Base-by-base conservation (phyloP, 2,797 vertebrate genomes). In the Anolis apletophallus region DNA sequence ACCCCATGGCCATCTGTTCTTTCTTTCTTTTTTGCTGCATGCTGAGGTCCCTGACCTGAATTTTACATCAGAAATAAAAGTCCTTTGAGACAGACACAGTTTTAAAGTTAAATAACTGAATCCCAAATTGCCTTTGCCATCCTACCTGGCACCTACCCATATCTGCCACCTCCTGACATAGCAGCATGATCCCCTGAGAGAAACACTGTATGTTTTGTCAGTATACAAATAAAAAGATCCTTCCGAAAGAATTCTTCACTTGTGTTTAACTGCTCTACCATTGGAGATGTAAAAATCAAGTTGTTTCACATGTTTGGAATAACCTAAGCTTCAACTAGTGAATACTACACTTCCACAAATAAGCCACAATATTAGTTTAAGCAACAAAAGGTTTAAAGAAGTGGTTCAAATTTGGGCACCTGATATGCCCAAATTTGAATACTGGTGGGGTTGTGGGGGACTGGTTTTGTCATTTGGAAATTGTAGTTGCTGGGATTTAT, bases 301-400 rank as follows among this genome's bases (percentile, higher is more conserved):
- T 19, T 50, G 6, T 69, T 71, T 54, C 17, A 71, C 26, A 34
- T 81, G 40, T 23, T 40, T 21, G 40, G 34, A 32, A 81, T 52
- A 91, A 90, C 32, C 17, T 59, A 91, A 91, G 78, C 84, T 85
- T 16, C 82, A 12, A 73, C 75, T 75, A 85, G 80, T 32, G 68
- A 55, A 78, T 69, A 91, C 90, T 91, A 73, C 17, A 75, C 40
- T 87, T 16, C 84, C 54, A 16, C 55, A 84, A 55, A 23, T 36
- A 46, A 84, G 1, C 7, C n/a, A 77, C 46, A 55, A 55, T 82
- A 67, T 80, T 87, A 67, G 88, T 83, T 54, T 81, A 84, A 67
- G 61, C 36, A 12, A 85, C 73, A 85, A 40, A 83, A 54, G 78
- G 76, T 89, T 72, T 83, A 83, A 88, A 40, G 40, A 2, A 40